Percentiles rank a stretch among this genome's conserved stretches.
These are phyloP conservation scores for Noturus placidus DNA, from an alignment of 2,113 vertebrate genomes.

Conservation along the genomic window DNA sequence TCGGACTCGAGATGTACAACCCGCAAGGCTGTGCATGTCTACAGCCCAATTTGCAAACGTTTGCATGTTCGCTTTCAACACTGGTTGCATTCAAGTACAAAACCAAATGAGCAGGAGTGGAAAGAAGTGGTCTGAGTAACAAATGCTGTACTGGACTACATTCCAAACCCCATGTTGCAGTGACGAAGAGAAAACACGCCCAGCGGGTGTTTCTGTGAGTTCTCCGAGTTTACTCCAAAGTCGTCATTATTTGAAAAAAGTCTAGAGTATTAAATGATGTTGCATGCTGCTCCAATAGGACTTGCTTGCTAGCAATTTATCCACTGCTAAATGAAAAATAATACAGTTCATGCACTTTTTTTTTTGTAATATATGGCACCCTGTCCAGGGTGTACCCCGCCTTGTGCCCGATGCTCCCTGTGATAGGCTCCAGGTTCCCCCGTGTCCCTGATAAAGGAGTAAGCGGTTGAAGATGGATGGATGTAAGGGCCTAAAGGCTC, in stretches of 20 bases:
- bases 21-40: neutral
- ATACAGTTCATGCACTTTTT: neutral
- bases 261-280: neutral
- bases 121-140: conserved; percentile 6
- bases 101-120: conserved; percentile 23
- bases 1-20: neutral
- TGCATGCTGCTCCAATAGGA: neutral
- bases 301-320: neutral
- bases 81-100: conserved; percentile 18
- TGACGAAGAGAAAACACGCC: neutral
- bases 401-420: too few relatives aligned
- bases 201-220: neutral
- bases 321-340: neutral
- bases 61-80: conserved; percentile 10
- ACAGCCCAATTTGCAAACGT: conserved; percentile 5
- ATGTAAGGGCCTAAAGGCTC: too few relatives aligned
- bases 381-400: too few relatives aligned
- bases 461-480: too few relatives aligned
- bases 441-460: too few relatives aligned
- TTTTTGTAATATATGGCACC: neutral
- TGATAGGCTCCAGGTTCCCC: too few relatives aligned
- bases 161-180: neutral
- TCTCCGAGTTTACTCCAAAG: neutral
- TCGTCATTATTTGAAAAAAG: neutral
- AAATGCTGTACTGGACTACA: neutral